Evolutionary conservation across 2,797 vertebrate species (phyloP).

Genomic region (Rallus crepitans): DNA sequence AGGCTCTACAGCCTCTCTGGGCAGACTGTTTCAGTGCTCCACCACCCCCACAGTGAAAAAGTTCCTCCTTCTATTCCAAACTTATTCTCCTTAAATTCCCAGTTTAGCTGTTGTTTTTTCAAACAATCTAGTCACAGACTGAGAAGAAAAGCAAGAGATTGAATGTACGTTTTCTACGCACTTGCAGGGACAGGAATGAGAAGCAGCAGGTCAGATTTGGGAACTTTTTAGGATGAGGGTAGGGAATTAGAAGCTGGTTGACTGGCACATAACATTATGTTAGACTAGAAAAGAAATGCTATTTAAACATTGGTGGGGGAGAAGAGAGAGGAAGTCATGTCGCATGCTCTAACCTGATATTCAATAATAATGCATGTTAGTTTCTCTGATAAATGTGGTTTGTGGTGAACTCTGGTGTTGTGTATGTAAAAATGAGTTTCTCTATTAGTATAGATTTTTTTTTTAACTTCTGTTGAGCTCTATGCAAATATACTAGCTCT

Average conservation of each 20-base stretch:
- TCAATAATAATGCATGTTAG: neutral
- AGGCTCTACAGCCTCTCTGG: no score
- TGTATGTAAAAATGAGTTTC: neutral
- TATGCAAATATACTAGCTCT: neutral
- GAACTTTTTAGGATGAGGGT: neutral
- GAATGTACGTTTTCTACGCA: neutral
- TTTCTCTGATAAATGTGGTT: neutral
- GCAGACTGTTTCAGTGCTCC: no score
- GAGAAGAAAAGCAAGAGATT: neutral
- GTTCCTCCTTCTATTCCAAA: no score
- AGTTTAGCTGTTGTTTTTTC: neutral
- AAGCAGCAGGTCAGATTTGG: neutral
- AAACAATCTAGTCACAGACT: neutral
- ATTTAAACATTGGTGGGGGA: fast-evolving
- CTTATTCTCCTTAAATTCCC: neutral
- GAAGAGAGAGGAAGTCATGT: neutral
- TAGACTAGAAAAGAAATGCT: neutral
- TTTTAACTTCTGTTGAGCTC: neutral
- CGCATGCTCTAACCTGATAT: neutral
- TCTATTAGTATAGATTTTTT: neutral
- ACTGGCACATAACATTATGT: neutral
- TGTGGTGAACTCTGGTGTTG: neutral
- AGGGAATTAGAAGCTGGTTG: neutral
- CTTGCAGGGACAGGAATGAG: neutral
- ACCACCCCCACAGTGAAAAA: no score